These are phyloP conservation scores for Prorops nasuta DNA, from an alignment of 1,140 invertebrate genomes.

Conservation along the genomic window DNA sequence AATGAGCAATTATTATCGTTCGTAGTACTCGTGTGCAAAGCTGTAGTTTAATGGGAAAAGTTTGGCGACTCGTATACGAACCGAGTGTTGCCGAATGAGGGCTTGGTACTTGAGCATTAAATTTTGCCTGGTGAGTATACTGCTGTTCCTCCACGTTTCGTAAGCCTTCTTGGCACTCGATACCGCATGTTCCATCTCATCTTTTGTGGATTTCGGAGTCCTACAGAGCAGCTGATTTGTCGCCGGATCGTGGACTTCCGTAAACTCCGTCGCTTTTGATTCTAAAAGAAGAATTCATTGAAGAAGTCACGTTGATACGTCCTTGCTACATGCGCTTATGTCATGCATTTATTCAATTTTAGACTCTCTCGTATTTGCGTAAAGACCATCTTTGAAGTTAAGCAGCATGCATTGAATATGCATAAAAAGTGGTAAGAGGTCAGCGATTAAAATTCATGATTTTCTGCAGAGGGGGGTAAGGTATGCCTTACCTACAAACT, in stretches of 20 bases:
- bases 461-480: too few species aligned
- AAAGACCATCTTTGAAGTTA: too few species aligned
- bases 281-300: conserved; percentile 56
- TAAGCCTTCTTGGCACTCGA: conserved; percentile 83
- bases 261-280: conserved; percentile 88
- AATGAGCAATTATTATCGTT: too few species aligned
- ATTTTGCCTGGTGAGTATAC: conserved; percentile 91
- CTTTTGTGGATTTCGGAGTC: conserved; percentile 87
- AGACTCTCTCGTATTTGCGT: too few species aligned
- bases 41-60: too few species aligned
- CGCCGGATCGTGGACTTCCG: conserved; percentile 92
- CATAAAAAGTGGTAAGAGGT: too few species aligned
- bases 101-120: conserved; percentile 91
- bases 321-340: too few species aligned
- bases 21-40: too few species aligned
- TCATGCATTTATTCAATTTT: too few species aligned
- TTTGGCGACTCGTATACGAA: conserved; percentile 36
- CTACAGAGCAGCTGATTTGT: conserved; percentile 79
- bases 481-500: conserved; percentile 67
- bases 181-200: conserved; percentile 91
- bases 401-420: too few species aligned
- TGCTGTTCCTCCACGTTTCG: conserved; percentile 86
- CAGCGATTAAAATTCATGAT: too few species aligned
- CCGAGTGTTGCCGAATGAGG: conserved; percentile 76
- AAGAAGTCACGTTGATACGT: too few species aligned